Conservation (phyloP, 92 coral and sea anemone genomes). For the Epizoanthus fatuus region DNA sequence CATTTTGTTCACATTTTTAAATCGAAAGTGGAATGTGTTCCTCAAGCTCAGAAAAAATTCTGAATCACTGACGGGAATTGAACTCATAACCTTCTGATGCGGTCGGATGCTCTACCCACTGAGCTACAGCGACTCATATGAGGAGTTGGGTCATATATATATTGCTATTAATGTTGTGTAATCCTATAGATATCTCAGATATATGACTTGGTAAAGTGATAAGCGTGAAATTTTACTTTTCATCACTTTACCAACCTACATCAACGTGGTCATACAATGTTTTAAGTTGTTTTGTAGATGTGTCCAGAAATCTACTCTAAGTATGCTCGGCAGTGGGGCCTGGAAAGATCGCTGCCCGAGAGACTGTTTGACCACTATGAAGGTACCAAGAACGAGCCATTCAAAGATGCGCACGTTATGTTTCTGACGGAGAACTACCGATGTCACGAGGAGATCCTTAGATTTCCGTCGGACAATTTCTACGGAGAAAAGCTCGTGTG, state of each 20-base stretch:
- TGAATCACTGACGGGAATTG: too few relatives aligned
- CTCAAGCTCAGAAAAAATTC: too few relatives aligned
- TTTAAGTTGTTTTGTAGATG: slow-evolving; percentile 50
- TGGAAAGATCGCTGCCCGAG: slow-evolving; percentile 84
- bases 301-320: slow-evolving; percentile 86
- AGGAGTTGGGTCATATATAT: too few relatives aligned
- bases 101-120: too few relatives aligned
- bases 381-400: not conserved
- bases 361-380: slow-evolving; percentile 85
- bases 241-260: not conserved
- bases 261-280: not conserved
- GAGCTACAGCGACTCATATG: too few relatives aligned
- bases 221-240: not conserved
- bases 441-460: slow-evolving; percentile 80
- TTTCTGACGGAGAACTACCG: slow-evolving; percentile 93
- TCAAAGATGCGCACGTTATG: slow-evolving; percentile 60
- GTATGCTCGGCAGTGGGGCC: slow-evolving; percentile 71
- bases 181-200: too few relatives aligned
- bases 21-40: too few relatives aligned
- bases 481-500: slow-evolving; percentile 84
- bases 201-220: too few relatives aligned
- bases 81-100: too few relatives aligned
- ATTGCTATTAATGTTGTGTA: too few relatives aligned
- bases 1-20: too few relatives aligned
- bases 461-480: slow-evolving; percentile 85